phyloP scores from a whole-genome alignment of 2,113 vertebrate genomes.

The Scomber japonicus region DNA sequence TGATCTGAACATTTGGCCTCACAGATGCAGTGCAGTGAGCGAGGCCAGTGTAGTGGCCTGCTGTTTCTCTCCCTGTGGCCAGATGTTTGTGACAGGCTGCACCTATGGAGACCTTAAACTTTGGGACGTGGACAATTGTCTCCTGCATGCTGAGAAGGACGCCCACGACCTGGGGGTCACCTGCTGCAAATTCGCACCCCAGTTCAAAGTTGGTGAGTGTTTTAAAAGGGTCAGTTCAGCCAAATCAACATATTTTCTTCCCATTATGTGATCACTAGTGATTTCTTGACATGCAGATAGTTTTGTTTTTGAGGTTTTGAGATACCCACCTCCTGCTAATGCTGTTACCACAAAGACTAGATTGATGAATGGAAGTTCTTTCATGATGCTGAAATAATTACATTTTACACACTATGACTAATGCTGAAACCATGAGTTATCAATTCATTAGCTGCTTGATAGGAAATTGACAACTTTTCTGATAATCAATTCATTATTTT shows the following conservation, averaged over 20 bases:
- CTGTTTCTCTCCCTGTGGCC: constrained; percentile 88
- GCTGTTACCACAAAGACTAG: too few relatives aligned
- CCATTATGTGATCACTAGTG: neutral
- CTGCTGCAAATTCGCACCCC: constrained; percentile 89
- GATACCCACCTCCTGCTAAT: too few relatives aligned
- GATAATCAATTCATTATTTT: too few relatives aligned
- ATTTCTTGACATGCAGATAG: neutral
- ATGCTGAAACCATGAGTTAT: too few relatives aligned
- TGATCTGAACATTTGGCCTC: too few relatives aligned
- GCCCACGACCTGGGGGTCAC: constrained; percentile 92
- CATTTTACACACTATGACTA: too few relatives aligned
- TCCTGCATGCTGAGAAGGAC: constrained; percentile 85
- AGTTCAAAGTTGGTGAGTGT: constrained; percentile 59
- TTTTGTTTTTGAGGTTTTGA: neutral
- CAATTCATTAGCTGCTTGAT: too few relatives aligned
- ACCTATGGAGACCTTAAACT: constrained; percentile 89
- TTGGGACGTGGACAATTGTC: constrained; percentile 88
- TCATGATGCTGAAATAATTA: too few relatives aligned
- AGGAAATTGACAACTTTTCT: too few relatives aligned
- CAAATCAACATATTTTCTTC: neutral
- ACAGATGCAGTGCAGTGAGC: constrained; percentile 85
- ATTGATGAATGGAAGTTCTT: too few relatives aligned
- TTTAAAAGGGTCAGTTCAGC: neutral
- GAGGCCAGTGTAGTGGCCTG: constrained; percentile 90
- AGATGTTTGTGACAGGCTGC: constrained; percentile 90